phyloP scores from a whole-genome alignment of 1,140 invertebrate species.

The Adoxophyes honmai region DNA sequence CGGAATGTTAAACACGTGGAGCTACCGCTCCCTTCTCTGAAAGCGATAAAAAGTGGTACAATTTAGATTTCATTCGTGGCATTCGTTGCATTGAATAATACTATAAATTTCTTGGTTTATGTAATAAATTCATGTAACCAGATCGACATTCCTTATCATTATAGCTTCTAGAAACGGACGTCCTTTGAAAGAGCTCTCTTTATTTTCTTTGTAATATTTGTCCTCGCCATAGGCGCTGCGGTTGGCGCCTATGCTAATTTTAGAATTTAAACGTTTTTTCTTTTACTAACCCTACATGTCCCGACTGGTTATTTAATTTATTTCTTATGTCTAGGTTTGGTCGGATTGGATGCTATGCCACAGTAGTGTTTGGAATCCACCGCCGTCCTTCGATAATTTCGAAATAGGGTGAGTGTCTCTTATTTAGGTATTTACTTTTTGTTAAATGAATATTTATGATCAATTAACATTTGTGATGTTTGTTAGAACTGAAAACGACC shows the following conservation, averaged over 20 bases:
- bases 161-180: neutral
- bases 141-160: neutral
- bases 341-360: slow-evolving; percentile 95
- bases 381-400: slow-evolving; percentile 87
- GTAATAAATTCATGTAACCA: no score
- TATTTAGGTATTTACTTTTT: neutral
- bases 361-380: slow-evolving; percentile 90
- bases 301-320: neutral
- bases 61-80: no score
- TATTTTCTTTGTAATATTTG: slow-evolving; percentile 15
- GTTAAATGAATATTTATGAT: neutral
- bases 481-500: slow-evolving; percentile 83
- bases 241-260: slow-evolving; percentile 12
- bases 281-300: slow-evolving; percentile 11
- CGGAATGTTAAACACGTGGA: no score
- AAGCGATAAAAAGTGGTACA: no score
- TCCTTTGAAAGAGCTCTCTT: neutral
- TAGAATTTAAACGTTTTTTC: slow-evolving; percentile 5
- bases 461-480: neutral
- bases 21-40: no score
- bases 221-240: slow-evolving; percentile 3
- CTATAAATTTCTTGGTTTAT: no score
- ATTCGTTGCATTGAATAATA: no score
- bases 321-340: slow-evolving; percentile 82
- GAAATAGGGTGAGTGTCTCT: slow-evolving; percentile 84